Percentiles rank a stretch among this genome's conserved stretches.
Conservation (phyloP, 1,140 invertebrate species). For the Phenacoccus solenopsis region DNA sequence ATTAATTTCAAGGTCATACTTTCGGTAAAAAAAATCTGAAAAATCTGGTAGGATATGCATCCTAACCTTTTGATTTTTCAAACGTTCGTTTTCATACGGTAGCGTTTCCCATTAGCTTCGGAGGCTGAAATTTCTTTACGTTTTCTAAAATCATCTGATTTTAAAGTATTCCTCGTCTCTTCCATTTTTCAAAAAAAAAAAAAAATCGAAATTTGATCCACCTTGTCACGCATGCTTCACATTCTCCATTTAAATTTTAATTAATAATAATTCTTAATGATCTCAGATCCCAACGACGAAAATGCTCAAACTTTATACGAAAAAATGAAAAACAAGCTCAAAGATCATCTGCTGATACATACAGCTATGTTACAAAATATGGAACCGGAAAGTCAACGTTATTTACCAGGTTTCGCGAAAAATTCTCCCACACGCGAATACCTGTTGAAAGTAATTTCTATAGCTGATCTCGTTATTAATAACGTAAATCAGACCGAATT, state of each 20-base stretch:
- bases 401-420: conserved; percentile 23
- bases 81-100: too few species aligned
- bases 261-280: too few species aligned
- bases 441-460: conserved; percentile 41
- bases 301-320: conserved; percentile 58
- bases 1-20: too few species aligned
- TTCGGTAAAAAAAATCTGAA: too few species aligned
- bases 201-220: too few species aligned
- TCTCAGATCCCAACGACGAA: conserved; percentile 34
- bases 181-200: too few species aligned
- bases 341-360: conserved; percentile 58
- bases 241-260: conserved; percentile 3
- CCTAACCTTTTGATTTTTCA: too few species aligned
- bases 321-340: conserved; percentile 52
- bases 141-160: too few species aligned
- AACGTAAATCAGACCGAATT: conserved; percentile 58
- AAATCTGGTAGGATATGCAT: too few species aligned
- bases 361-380: conserved; percentile 62
- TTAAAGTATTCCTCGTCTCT: too few species aligned
- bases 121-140: background rate
- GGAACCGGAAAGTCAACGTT: conserved; percentile 40
- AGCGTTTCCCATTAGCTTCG: too few species aligned
- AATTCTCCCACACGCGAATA: conserved; percentile 31
- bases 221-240: background rate
- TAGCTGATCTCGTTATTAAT: conserved; percentile 52